Evolutionary conservation across 2,797 vertebrate genomes (phyloP).

Genomic region (Clarias fuscus): DNA sequence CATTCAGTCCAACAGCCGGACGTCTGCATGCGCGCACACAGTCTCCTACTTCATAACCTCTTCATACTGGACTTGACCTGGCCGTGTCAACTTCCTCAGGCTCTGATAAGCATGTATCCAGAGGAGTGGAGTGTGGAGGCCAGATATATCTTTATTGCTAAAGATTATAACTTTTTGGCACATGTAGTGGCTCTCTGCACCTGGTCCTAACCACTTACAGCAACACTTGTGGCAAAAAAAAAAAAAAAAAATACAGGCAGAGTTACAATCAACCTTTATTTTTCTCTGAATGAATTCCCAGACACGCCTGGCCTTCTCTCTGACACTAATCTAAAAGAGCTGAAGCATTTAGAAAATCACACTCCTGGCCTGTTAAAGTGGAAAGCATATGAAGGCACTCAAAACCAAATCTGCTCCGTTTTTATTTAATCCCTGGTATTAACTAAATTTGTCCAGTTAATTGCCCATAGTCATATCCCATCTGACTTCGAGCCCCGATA

Average conservation of each 20-base stretch:
- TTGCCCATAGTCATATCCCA: conserved; percentile 16
- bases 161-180: conserved; percentile 47
- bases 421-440: conserved; percentile 22
- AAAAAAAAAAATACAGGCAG: not conserved
- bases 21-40: conserved; percentile 42
- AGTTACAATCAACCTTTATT: conserved; percentile 36
- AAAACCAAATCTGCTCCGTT: conserved; percentile 7
- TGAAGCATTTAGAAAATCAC: conserved; percentile 30
- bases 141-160: conserved; percentile 48
- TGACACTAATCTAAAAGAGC: conserved; percentile 37
- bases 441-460: conserved; percentile 30
- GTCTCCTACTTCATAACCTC: conserved; percentile 46
- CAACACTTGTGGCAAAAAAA: conserved; percentile 17
- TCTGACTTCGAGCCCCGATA: not conserved
- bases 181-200: conserved; percentile 33
- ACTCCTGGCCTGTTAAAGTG: conserved; percentile 15
- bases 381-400: conserved; percentile 23
- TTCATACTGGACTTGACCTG: conserved; percentile 23
- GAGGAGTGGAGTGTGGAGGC: conserved; percentile 33
- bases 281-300: not conserved
- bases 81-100: conserved; percentile 53
- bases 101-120: conserved; percentile 57
- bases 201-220: conserved; percentile 39
- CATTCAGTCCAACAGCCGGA: conserved; percentile 58
- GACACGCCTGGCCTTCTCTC: conserved; percentile 15